Evolutionary conservation across 2,113 vertebrate species (phyloP).

Genomic region (Arizona elegans): DNA sequence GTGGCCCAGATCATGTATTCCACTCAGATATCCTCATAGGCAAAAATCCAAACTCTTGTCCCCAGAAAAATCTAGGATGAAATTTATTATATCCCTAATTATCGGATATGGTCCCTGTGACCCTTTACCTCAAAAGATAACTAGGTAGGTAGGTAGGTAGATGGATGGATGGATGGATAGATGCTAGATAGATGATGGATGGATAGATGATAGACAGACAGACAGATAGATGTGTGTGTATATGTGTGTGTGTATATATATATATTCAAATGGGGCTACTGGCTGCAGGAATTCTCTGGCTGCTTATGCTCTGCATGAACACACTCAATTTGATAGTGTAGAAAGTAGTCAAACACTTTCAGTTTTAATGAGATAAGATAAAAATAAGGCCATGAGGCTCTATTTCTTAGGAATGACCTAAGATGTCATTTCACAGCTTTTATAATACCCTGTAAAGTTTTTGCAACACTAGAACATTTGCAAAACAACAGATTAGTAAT

Average conservation of each 20-base stretch:
- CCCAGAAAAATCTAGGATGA: background rate
- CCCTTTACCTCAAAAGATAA: background rate
- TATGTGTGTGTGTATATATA: too few relatives aligned
- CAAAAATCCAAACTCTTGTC: background rate
- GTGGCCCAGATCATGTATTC: background rate
- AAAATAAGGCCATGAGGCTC: constrained; percentile 31
- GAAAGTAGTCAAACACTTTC: constrained; percentile 16
- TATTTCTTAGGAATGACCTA: constrained; percentile 31
- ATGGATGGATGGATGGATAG: too few relatives aligned
- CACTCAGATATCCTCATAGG: background rate
- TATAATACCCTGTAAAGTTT: background rate
- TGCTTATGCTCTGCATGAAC: constrained; percentile 6
- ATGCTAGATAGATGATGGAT: too few relatives aligned
- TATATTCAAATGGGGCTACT: background rate
- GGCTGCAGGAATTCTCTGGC: background rate
- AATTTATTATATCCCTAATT: background rate
- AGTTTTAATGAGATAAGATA: constrained; percentile 38
- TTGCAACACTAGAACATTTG: background rate
- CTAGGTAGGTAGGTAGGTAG: too few relatives aligned
- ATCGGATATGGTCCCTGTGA: background rate
- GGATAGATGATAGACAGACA: too few relatives aligned
- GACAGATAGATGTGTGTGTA: too few relatives aligned
- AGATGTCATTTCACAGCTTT: background rate
- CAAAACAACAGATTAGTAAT: constrained; percentile 7
- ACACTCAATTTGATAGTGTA: constrained; percentile 49